Evolutionary conservation across 1,140 invertebrate species (phyloP), one percentile per base, ranked within the genome.

Genomic region (Laodelphax striatellus): DNA sequence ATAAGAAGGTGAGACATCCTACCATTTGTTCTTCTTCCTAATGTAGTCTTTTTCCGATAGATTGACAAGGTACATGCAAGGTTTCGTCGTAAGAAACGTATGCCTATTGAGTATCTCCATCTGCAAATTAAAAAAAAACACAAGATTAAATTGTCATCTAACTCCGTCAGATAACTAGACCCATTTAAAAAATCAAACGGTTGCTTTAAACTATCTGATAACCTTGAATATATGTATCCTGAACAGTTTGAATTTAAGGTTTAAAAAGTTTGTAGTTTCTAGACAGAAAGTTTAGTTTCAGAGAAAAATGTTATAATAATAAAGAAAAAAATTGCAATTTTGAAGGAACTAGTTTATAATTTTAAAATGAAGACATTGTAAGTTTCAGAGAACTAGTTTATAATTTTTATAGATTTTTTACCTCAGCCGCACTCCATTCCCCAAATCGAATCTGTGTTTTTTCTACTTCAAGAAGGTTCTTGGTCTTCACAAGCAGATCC

Each of bases 1-100:
- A n/a, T 6, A 28, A 28, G 24, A 28, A 4, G 2, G 6, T 28
- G 24, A 38, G 34, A 38, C 11, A 11, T 8, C 34, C 73, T 75
- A 92, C 94, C 94, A 97, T 81, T 98, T 98, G 72, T 98, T 98
- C 77, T 98, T 99, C 78, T 98, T 98, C 66, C 94, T 85, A 68
- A 97, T 96, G 72, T 95, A 99, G 76, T 99, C 97, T 73, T 95
- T 97, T 73, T 98, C 95, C 0, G 95, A 93, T 43, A 99, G 78
- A 77, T 99, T 99, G 0, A 99, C 88, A 56, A 99, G 77, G 75
- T 99, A 99, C 68, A 99, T 89, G 50, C 93, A 89, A 6, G 97
- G 97, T 73, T 99, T 99, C 0, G 95, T 90, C n/a, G 97, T 99
- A 19, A 99, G 76, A 70, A 99, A 96, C 58, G 98, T 76, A 74